Base-by-base conservation (phyloP, 2,113 vertebrate genomes). In the Myiozetetes cayanensis region DNA sequence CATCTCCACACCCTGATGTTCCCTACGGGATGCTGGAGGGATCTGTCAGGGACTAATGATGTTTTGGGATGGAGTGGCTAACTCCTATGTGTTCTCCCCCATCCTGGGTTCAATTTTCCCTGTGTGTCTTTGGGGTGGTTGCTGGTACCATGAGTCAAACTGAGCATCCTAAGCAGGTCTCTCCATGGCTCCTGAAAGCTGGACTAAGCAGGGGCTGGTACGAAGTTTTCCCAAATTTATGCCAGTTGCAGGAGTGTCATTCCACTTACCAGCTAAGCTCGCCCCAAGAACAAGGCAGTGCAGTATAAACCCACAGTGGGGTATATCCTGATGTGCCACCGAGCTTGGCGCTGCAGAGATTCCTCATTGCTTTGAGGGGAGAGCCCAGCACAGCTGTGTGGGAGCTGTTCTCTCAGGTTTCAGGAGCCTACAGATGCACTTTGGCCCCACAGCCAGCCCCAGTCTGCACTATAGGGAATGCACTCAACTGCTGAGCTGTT, bases 151-250 rank as follows among this genome's bases (percentile, higher is more conserved):
- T 8, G 22, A 50, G 41, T 20, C 39, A 82, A 66, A 63, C 8
- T 0, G 8, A 81, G 25, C 46, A 46, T 16, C 2, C 0, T 22
- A 33, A 79, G 14, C 13, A 8, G 37, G 20, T 62, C 25, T 87
- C 4, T 55, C 2, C 1, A 2, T 1, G 11, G 18, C 12, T 13
- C 33, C 25, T 43, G n/a, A 11, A 71, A 76, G 25, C 10, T 87
- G 66, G 30, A 4, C 55, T 24, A 17, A 59, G 52, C 25, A 59
- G 56, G 68, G 14, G 43, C 50, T 50, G 55, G n/a, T 70, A 49
- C 0, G 0, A 12, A 58, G 10, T 11, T 49, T 70, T 84, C 37
- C 50, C 10, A 7, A 73, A 81, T 5, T 19, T 62, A 8, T 66
- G n/a, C 31, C 73, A 87, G 37, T n/a, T 62, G 17, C 35, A 65